phyloP scores from a whole-genome alignment of 2,797 vertebrate genomes.

The Poliocrania exsul region DNA sequence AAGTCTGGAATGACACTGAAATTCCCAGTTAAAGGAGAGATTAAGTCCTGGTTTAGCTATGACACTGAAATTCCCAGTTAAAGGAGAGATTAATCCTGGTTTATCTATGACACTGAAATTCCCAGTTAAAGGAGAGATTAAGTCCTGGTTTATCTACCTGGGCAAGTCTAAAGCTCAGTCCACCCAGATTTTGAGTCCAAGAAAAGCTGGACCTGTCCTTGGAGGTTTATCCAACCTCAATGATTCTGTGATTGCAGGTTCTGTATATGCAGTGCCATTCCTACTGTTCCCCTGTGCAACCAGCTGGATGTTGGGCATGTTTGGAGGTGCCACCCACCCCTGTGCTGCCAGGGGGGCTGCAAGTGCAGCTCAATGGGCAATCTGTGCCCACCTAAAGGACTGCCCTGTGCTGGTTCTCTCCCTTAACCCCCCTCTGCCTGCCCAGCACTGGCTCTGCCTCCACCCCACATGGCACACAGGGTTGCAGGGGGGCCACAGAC shows the following conservation, averaged over 20 bases:
- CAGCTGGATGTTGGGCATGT: not conserved
- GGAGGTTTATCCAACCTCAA: rapidly evolving
- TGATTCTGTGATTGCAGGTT: not conserved
- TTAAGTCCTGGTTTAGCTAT: too few species aligned
- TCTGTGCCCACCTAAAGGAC: slow-evolving; percentile 1
- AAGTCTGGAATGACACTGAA: not conserved
- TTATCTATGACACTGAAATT: not conserved
- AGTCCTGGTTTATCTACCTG: rapidly evolving
- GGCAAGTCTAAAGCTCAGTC: rapidly evolving
- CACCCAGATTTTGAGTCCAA: rapidly evolving
- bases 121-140: rapidly evolving
- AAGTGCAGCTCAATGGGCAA: slow-evolving; percentile 30
- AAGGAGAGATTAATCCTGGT: not conserved
- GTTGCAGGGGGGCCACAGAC: not conserved
- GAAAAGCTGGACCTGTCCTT: not conserved
- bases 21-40: not conserved
- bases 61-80: not conserved
- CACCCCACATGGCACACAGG: not conserved
- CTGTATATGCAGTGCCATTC: not conserved
- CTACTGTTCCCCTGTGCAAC: not conserved
- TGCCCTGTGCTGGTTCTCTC: slow-evolving; percentile 21
- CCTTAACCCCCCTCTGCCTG: slow-evolving; percentile 14
- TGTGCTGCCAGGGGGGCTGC: not conserved
- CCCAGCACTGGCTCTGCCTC: not conserved
- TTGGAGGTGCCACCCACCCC: not conserved